Evolutionary conservation across 2,797 vertebrate genomes (phyloP).

Genomic region (Anguilla pacifica): DNA sequence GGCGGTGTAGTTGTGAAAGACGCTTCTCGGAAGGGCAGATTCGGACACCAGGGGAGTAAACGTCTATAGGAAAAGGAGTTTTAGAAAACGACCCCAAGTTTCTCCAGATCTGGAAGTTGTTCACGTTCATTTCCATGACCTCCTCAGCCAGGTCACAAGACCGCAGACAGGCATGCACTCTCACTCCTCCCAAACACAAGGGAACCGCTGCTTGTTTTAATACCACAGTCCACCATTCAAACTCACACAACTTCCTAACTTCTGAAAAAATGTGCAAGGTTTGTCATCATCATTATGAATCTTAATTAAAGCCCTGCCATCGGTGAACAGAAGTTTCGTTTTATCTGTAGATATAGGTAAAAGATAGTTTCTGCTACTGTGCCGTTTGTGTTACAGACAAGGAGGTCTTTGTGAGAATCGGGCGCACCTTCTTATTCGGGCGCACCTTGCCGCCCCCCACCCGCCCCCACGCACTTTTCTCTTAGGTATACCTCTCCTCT

Average conservation of each 20-base stretch:
- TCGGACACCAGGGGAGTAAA: conserved; percentile 73
- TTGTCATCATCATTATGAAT: no score
- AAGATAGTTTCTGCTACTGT: conserved; percentile 43
- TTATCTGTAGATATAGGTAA: conserved; percentile 44
- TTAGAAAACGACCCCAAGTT: background rate
- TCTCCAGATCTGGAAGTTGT: background rate
- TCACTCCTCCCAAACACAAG: no score
- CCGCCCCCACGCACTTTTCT: conserved; percentile 72
- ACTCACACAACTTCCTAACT: no score
- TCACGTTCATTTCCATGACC: no score
- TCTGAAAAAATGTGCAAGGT: no score
- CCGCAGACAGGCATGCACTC: no score
- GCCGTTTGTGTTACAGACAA: conserved; percentile 65
- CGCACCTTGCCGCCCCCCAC: conserved; percentile 63
- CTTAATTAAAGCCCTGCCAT: no score
- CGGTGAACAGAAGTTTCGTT: background rate
- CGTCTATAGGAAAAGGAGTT: conserved; percentile 52
- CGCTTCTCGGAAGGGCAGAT: conserved; percentile 65
- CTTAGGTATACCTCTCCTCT: conserved; percentile 91
- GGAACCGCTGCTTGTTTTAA: no score
- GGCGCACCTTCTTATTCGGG: conserved; percentile 71
- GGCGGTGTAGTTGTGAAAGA: conserved; percentile 77
- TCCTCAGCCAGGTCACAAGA: no score
- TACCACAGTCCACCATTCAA: no score
- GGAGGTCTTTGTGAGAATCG: conserved; percentile 73